Conservation (phyloP, 2,888 invertebrate species). For the Drosophila parthenogenetica region DNA sequence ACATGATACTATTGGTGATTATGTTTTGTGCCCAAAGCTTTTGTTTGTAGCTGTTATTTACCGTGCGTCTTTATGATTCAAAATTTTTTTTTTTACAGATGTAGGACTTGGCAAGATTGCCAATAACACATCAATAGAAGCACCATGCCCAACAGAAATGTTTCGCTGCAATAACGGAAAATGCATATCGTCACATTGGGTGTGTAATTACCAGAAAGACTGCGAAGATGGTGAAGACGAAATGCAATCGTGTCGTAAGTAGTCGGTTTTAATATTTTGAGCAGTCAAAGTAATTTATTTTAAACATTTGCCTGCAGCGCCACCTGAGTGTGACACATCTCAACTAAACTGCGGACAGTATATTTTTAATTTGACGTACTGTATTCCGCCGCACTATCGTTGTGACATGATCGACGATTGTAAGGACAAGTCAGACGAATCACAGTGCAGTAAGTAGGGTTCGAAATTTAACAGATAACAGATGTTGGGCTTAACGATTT, state of each 20-base stretch:
- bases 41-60: too few relatives aligned
- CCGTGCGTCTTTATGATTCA: not conserved
- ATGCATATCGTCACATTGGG: slow-evolving; percentile 93
- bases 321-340: slow-evolving; percentile 96
- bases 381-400: slow-evolving; percentile 96
- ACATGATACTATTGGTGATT: not conserved
- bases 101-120: slow-evolving; percentile 70
- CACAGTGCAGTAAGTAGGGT: slow-evolving; percentile 94
- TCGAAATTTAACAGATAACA: not conserved
- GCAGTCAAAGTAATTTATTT: not conserved
- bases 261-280: too few relatives aligned
- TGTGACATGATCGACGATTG: slow-evolving; percentile 98
- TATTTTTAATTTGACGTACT: slow-evolving; percentile 97
- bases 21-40: slow-evolving; percentile 5
- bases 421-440: slow-evolving; percentile 97
- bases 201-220: slow-evolving; percentile 97
- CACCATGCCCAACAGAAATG: slow-evolving; percentile 90
- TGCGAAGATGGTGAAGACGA: slow-evolving; percentile 97
- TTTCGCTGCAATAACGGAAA: slow-evolving; percentile 94
- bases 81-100: slow-evolving; percentile 51
- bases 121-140: slow-evolving; percentile 66
- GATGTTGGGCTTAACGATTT: too few relatives aligned
- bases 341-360: slow-evolving; percentile 97
- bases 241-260: slow-evolving; percentile 95
- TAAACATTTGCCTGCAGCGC: slow-evolving; percentile 87